These are phyloP conservation scores for Zaprionus capensis DNA, from an alignment of 1,140 invertebrate genomes.

Conservation along the genomic window DNA sequence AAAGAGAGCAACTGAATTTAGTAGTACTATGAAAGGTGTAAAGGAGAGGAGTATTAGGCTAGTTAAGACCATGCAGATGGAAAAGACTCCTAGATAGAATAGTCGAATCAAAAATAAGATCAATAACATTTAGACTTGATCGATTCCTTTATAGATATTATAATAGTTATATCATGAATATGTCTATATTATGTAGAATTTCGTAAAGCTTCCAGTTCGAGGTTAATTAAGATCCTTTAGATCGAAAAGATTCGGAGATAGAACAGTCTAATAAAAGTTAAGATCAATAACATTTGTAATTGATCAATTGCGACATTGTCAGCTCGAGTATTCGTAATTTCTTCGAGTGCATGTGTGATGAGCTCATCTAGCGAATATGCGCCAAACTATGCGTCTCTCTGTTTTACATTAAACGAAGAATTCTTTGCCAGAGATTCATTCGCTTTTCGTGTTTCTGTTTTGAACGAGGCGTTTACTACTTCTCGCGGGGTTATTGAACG, in stretches of 20 bases:
- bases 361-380: conserved; percentile 63
- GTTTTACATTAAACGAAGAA: conserved; percentile 58
- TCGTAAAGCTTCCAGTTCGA: no score
- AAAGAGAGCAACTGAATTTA: no score
- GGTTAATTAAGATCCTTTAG: not conserved
- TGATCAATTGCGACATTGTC: not conserved
- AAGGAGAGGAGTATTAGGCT: no score
- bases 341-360: conserved; percentile 17
- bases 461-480: conserved; percentile 50
- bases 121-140: no score
- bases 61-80: no score
- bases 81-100: no score
- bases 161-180: no score
- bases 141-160: no score
- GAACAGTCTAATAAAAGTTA: not conserved
- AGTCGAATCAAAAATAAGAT: no score
- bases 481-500: conserved; percentile 33
- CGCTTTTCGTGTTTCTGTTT: conserved; percentile 13
- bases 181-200: no score
- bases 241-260: not conserved
- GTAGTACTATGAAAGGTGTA: no score
- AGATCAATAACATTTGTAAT: not conserved
- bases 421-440: conserved; percentile 53
- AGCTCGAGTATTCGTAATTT: not conserved
- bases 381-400: conserved; percentile 46